Evolutionary conservation across 2,797 vertebrate species (phyloP).

Genomic region (Enteromius mattozi): DNA sequence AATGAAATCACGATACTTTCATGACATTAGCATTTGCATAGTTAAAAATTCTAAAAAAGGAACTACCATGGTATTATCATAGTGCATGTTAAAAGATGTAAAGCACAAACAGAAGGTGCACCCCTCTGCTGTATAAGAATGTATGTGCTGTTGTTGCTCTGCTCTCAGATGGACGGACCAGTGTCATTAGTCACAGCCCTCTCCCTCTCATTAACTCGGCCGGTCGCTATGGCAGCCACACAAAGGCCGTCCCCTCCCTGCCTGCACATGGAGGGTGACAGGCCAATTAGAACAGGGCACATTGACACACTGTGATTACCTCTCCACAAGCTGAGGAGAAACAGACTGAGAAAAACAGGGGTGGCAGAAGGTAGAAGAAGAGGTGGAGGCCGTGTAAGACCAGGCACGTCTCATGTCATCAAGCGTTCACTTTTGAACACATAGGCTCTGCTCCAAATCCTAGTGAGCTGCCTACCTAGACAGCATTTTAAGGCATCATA

Average conservation of each 20-base stretch:
- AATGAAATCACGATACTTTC: neutral
- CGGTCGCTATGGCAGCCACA: slow-evolving; percentile 80
- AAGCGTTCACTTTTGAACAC: slow-evolving; percentile 10
- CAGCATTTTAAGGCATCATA: neutral
- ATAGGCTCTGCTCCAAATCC: neutral
- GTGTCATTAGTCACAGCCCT: slow-evolving; percentile 83
- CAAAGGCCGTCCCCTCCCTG: slow-evolving; percentile 73
- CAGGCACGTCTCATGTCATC: slow-evolving; percentile 28
- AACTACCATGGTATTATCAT: neutral
- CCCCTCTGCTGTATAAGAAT: slow-evolving; percentile 53
- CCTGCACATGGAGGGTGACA: slow-evolving; percentile 75
- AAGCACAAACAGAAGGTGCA: neutral
- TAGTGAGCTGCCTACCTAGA: neutral
- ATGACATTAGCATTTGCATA: neutral
- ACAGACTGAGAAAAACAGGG: slow-evolving; percentile 14
- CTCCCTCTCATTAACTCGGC: slow-evolving; percentile 80
- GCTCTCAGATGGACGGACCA: slow-evolving; percentile 79
- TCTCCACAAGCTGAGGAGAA: slow-evolving; percentile 61
- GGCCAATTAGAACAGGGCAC: slow-evolving; percentile 81
- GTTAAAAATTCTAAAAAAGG: neutral
- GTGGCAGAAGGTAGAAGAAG: slow-evolving; percentile 43
- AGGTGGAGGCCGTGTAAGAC: slow-evolving; percentile 39
- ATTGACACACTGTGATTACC: slow-evolving; percentile 80
- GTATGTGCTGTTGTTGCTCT: slow-evolving; percentile 67
- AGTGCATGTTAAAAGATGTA: slow-evolving; percentile 8